These are phyloP conservation scores for Bombus balteatus DNA, from an alignment of 1,140 invertebrate species.

Conservation along the genomic window DNA sequence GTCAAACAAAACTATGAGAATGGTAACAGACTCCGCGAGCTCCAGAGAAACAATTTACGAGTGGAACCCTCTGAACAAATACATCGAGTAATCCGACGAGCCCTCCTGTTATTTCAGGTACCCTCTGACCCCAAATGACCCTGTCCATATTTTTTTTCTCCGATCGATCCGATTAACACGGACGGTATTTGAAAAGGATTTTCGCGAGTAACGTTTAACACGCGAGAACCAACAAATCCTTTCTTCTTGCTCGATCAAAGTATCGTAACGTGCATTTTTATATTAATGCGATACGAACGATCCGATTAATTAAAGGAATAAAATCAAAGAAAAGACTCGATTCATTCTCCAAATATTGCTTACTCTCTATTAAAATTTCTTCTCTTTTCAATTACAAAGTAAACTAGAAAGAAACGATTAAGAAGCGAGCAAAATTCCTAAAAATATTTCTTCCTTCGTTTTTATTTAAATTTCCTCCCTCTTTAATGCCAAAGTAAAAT, in stretches of 20 bases:
- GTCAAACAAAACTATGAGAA: slow-evolving; percentile 40
- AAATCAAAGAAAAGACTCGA: no score
- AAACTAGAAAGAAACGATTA: not conserved
- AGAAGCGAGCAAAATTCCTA: not conserved
- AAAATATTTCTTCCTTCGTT: not conserved
- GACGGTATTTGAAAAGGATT: slow-evolving; percentile 48
- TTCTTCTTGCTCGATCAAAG: not conserved
- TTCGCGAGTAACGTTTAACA: not conserved
- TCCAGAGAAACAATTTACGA: slow-evolving; percentile 57
- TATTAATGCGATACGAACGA: not conserved
- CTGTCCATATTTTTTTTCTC: slow-evolving; percentile 40
- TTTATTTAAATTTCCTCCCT: not conserved
- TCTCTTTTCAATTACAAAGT: not conserved
- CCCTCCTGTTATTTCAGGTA: slow-evolving; percentile 67
- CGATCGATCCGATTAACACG: slow-evolving; percentile 57
- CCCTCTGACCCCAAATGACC: slow-evolving; percentile 47
- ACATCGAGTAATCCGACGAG: slow-evolving; percentile 59
- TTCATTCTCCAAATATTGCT: not conserved
- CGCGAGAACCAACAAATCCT: not conserved
- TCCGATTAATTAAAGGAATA: no score
- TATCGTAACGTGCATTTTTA: not conserved
- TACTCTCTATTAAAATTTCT: not conserved
- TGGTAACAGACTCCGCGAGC: slow-evolving; percentile 12
- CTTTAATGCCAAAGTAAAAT: not conserved
- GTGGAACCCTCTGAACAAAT: slow-evolving; percentile 61